These are phyloP conservation scores for Lagria hirta DNA, from an alignment of 2,888 invertebrate genomes.

Conservation along the genomic window DNA sequence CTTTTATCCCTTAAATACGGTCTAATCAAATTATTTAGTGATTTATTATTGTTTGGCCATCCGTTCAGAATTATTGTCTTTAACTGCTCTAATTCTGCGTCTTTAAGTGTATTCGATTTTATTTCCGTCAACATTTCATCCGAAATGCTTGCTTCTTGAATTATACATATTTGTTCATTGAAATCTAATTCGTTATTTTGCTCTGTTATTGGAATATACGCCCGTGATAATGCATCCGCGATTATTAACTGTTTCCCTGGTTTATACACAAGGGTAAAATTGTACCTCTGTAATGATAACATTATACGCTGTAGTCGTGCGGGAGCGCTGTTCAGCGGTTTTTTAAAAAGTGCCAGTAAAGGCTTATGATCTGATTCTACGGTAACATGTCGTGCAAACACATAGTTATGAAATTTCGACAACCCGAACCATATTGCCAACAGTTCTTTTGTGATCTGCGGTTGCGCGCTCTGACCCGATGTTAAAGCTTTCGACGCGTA, in stretches of 20 bases:
- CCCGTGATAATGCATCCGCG: constrained; percentile 21
- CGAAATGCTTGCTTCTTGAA: neutral
- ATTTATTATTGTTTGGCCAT: constrained; percentile 17
- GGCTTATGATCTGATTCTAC: constrained; percentile 18
- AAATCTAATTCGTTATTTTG: constrained; percentile 4
- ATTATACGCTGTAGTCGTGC: no score
- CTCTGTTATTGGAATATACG: constrained; percentile 5
- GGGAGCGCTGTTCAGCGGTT: no score
- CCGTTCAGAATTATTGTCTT: constrained; percentile 13
- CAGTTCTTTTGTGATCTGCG: no score
- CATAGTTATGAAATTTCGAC: no score
- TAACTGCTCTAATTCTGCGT: no score
- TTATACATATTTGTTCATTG: constrained; percentile 6
- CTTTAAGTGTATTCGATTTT: no score
- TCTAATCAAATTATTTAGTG: constrained; percentile 8
- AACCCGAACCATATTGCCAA: no score
- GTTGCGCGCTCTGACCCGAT: no score
- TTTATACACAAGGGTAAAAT: constrained; percentile 18
- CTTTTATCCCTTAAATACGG: constrained; percentile 3
- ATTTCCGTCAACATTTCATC: no score
- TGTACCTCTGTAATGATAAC: constrained; percentile 19
- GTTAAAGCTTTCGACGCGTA: no score
- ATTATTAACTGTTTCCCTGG: constrained; percentile 19
- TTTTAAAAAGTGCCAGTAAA: constrained; percentile 11
- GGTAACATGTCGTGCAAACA: no score